phyloP scores from a whole-genome alignment of 2,888 invertebrate species.

The Pyralis farinalis region DNA sequence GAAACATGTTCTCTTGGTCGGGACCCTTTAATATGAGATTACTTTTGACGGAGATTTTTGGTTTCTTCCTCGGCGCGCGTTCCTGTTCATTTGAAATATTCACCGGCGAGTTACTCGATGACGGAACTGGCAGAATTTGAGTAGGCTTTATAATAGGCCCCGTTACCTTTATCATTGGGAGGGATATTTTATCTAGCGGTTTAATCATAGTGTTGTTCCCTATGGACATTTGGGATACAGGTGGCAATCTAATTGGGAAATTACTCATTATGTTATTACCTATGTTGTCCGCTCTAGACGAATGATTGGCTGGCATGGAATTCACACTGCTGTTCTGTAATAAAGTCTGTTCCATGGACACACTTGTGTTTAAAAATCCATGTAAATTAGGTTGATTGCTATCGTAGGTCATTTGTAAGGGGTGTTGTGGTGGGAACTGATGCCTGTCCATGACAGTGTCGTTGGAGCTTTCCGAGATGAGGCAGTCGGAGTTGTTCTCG shows the following conservation, averaged over 20 bases:
- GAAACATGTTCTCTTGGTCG: conserved; percentile 72
- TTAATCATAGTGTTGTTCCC: conserved; percentile 63
- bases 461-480: conserved; percentile 60
- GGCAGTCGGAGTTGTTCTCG: conserved; percentile 61
- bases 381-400: conserved; percentile 51
- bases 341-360: conserved; percentile 53
- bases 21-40: conserved; percentile 74
- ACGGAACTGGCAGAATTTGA: conserved; percentile 66
- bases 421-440: conserved; percentile 48
- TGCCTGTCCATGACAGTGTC: conserved; percentile 56
- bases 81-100: conserved; percentile 50
- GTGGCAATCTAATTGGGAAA: conserved; percentile 63
- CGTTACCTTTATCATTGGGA: conserved; percentile 57
- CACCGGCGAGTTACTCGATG: conserved; percentile 62
- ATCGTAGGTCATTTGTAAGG: conserved; percentile 51
- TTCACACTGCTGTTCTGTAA: conserved; percentile 50
- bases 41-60: conserved; percentile 77
- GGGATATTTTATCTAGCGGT: conserved; percentile 58
- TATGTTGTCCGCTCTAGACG: conserved; percentile 45
- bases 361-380: conserved; percentile 53
- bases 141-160: conserved; percentile 69
- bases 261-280: conserved; percentile 65
- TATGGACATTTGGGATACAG: conserved; percentile 47
- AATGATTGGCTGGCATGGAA: conserved; percentile 50
- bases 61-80: conserved; percentile 65